These are phyloP conservation scores for Cinclus mexicanus DNA, from an alignment of 2,113 vertebrate genomes.

Conservation along the genomic window DNA sequence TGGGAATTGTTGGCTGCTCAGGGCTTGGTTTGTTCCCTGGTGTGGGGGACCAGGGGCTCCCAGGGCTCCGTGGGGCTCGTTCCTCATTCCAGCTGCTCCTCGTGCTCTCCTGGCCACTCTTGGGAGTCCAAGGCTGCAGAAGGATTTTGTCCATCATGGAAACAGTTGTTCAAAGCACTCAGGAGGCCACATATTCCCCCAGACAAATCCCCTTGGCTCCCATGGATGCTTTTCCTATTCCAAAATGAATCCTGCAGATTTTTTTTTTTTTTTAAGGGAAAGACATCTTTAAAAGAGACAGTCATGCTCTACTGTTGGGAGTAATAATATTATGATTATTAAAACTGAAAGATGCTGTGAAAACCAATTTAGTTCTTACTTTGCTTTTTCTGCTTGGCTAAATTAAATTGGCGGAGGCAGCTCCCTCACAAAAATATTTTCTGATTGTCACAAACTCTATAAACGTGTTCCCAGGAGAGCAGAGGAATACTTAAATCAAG, in stretches of 20 bases:
- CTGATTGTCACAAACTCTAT: neutral
- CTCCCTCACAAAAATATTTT: neutral
- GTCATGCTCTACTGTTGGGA: neutral
- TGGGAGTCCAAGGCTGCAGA: neutral
- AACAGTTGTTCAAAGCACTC: neutral
- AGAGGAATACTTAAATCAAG: neutral
- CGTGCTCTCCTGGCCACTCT: too few species aligned
- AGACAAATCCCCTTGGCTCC: neutral
- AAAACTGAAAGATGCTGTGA: slow-evolving; percentile 17
- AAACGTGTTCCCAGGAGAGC: neutral
- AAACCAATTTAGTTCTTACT: slow-evolving; percentile 13
- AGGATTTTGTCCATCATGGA: neutral
- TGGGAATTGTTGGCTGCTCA: neutral
- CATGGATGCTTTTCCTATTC: neutral
- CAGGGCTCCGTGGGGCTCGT: neutral
- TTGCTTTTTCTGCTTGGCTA: neutral
- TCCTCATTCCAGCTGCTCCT: neutral
- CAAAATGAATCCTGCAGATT: neutral
- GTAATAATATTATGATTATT: slow-evolving; percentile 4
- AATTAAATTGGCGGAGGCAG: slow-evolving; percentile 3
- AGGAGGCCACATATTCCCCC: neutral
- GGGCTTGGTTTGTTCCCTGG: neutral
- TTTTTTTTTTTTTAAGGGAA: neutral
- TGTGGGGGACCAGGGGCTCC: neutral
- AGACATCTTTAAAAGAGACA: neutral